Percentiles rank a stretch among this genome's conserved stretches.
Evolutionary conservation across 2,888 invertebrate species (phyloP).

Genomic region (Agriopis leucophaearia): DNA sequence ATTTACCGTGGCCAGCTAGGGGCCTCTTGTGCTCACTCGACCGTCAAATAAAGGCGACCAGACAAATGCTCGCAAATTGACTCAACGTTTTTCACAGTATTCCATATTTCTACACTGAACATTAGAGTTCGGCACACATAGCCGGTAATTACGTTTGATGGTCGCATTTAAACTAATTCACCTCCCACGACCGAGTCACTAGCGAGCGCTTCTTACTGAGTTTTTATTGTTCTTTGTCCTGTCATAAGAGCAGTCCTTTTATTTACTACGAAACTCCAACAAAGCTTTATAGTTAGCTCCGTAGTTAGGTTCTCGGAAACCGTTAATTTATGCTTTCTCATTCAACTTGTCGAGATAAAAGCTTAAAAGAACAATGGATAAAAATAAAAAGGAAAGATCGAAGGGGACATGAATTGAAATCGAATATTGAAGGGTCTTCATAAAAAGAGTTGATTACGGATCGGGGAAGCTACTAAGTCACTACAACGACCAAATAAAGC

Average conservation of each 20-base stretch:
- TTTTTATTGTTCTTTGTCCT: constrained; percentile 41
- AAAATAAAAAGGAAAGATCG: constrained; percentile 41
- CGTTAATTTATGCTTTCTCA: constrained; percentile 36
- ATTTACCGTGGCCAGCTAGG: constrained; percentile 79
- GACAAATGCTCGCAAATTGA: constrained; percentile 85
- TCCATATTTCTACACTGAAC: constrained; percentile 72
- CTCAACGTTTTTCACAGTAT: constrained; percentile 82
- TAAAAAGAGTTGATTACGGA: constrained; percentile 80
- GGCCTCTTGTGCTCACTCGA: constrained; percentile 75
- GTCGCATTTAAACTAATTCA: constrained; percentile 40
- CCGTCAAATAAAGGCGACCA: constrained; percentile 85
- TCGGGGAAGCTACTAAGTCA: constrained; percentile 75
- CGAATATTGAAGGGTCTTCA: constrained; percentile 72
- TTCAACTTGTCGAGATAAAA: constrained; percentile 41
- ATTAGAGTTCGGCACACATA: constrained; percentile 51
- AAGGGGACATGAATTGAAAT: constrained; percentile 55
- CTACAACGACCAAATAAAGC: constrained; percentile 83
- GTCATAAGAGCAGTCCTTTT: constrained; percentile 31
- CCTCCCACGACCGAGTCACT: constrained; percentile 26
- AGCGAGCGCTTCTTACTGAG: constrained; percentile 23
- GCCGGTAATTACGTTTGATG: constrained; percentile 43
- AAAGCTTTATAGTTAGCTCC: constrained; percentile 29
- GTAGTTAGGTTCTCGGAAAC: constrained; percentile 16
- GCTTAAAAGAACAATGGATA: constrained; percentile 38
- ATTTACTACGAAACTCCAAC: constrained; percentile 36